A percentile compares a stretch with the other conserved stretches of the same genome.
Conservation (phyloP, 2,113 vertebrate genomes). For the Mystacornis crossleyi region DNA sequence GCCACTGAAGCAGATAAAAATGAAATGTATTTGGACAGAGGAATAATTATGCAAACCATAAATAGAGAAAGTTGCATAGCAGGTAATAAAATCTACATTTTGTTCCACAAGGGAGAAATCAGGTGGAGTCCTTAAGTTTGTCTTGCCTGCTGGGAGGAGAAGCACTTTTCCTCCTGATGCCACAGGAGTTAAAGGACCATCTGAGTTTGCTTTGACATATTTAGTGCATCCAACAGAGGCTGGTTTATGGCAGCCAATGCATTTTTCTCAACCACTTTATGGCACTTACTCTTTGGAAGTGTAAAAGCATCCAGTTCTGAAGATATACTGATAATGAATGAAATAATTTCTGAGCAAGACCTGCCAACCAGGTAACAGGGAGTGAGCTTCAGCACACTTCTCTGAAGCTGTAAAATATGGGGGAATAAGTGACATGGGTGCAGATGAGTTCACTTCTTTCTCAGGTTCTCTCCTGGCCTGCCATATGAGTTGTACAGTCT, state of each 20-base stretch:
- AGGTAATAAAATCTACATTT: constrained; percentile 66
- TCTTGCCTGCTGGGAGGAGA: constrained; percentile 17
- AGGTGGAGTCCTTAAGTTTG: constrained; percentile 42
- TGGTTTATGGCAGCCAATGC: constrained; percentile 8
- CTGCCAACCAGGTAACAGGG: constrained; percentile 25
- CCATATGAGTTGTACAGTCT: not conserved
- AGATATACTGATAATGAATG: not conserved
- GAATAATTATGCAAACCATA: constrained; percentile 59
- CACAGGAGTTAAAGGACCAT: constrained; percentile 12
- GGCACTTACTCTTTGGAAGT: not conserved
- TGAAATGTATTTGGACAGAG: constrained; percentile 37
- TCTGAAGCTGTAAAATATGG: not conserved
- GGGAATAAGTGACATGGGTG: not conserved
- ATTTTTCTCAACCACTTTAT: constrained; percentile 34
- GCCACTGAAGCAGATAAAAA: constrained; percentile 19
- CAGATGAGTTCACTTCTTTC: constrained; percentile 15
- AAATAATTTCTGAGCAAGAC: constrained; percentile 9
- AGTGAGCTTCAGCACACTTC: not conserved
- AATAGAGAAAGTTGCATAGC: constrained; percentile 33
- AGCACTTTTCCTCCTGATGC: not conserved
- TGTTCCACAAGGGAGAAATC: constrained; percentile 56
- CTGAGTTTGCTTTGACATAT: constrained; percentile 51
- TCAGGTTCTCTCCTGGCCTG: not conserved
- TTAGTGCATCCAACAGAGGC: constrained; percentile 23
- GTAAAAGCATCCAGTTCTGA: not conserved